Evolutionary conservation across 2,888 invertebrate species (phyloP), one percentile per base, ranked within the genome.

Genomic region (Zelleria hepariella): DNA sequence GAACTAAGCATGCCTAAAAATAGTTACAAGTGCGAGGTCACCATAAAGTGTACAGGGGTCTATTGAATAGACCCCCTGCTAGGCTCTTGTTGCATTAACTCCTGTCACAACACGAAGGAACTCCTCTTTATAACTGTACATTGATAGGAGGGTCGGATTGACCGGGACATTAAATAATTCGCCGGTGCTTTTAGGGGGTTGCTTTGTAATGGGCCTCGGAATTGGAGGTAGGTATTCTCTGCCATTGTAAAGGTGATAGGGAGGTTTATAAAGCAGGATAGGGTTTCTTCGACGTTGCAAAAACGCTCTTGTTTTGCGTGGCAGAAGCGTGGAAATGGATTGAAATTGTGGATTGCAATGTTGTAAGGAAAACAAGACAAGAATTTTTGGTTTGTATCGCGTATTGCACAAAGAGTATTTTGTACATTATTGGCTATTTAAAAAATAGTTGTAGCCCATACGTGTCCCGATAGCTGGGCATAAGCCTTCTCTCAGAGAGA

Each of bases 31-130:
- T 5, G 32, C 32, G 15, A 42, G 32, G 18, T 23, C 23, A 51
- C 20, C 51, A 51, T n/a, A 51, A 20, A n/a, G 15, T 42, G 10
- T 15, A 42, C 32, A 1, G 2, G 15, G 24, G 42, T 8, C 27
- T 18, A 56, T 32, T 57, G 57, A 57, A 57, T 57, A 48, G 47
- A 48, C 23, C 57, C 57, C 57, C 47, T 21, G 48, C 15, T 10
- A 56, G 15, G 56, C 27, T 18, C 8, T 48, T n/a, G 25, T 57
- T 5, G n/a, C 71, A 80, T 86, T 86, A 83, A 85, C 86, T 86
- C 78, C 85, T 87, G 86, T 87, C 86, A 87, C 75, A 86, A 86
- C 74, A 84, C 67, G 70, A 71, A 66, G 66, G 69, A 69, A 69
- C 69, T 67, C 65, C 71, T 69, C 71, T 74, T 78, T 82, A 82